These are phyloP conservation scores for Galeopsomyia nigrocyanea DNA, from an alignment of 2,888 invertebrate species.

Conservation along the genomic window DNA sequence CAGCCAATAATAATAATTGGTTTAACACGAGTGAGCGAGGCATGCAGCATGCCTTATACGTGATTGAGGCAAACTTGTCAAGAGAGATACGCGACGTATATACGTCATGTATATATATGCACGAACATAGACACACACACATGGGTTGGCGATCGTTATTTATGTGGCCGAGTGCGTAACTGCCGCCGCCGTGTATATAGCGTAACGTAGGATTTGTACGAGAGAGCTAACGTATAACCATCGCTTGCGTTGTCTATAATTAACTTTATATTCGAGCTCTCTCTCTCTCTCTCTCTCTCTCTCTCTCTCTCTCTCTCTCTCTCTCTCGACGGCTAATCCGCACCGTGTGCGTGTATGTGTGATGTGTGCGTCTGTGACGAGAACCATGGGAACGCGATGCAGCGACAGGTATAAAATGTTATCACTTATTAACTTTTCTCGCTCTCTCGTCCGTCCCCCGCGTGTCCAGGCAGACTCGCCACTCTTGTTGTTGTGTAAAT, in stretches of 20 bases:
- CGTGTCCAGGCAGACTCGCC: no score
- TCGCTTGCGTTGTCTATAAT: conserved; percentile 35
- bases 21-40: conserved; percentile 47
- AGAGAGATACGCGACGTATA: conserved; percentile 37
- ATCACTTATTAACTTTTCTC: conserved; percentile 28
- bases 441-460: no score
- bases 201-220: no score
- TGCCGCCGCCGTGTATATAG: background rate
- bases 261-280: conserved; percentile 35
- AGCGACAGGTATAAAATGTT: conserved; percentile 23
- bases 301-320: no score
- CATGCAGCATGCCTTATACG: conserved; percentile 48
- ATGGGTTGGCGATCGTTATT: conserved; percentile 34
- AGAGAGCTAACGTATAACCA: no score
- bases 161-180: conserved; percentile 34
- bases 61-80: conserved; percentile 58
- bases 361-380: conserved; percentile 9
- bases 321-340: conserved; percentile 20
- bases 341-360: background rate
- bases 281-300: background rate
- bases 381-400: conserved; percentile 21
- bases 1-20: conserved; percentile 57
- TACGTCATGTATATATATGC: conserved; percentile 40
- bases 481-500: no score
- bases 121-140: background rate